Percentiles rank a stretch among this genome's conserved stretches.
Conservation (phyloP, 1,140 invertebrate genomes). For the Euwallacea fornicatus region DNA sequence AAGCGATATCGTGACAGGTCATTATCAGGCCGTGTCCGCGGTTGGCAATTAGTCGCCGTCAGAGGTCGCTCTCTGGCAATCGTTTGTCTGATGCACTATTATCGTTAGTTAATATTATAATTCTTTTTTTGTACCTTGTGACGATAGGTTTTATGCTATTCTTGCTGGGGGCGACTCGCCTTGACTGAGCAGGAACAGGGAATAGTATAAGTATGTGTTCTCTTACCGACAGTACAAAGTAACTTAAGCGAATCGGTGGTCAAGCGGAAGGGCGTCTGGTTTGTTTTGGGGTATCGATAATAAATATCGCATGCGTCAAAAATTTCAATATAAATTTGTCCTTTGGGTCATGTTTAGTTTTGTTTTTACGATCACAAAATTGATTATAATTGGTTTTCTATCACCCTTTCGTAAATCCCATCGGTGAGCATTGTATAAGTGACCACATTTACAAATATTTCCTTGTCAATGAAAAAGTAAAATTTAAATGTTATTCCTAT, state of each 20-base stretch:
- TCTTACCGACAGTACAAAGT: slow-evolving; percentile 37
- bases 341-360: no score
- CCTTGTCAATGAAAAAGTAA: no score
- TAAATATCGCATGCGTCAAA: no score
- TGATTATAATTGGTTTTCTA: no score
- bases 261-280: no score
- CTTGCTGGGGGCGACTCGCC: slow-evolving; percentile 5
- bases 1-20: not conserved
- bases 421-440: no score
- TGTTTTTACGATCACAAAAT: no score
- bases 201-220: slow-evolving; percentile 35
- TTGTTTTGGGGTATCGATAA: no score
- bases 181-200: not conserved
- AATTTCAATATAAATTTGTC: no score
- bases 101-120: not conserved
- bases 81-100: not conserved
- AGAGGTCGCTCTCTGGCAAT: not conserved
- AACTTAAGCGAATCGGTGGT: slow-evolving; percentile 17
- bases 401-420: no score
- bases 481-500: no score
- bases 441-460: no score
- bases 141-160: slow-evolving; percentile 16
- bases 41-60: slow-evolving; percentile 5
- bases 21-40: not conserved
- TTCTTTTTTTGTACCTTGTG: not conserved